Conservation (phyloP, 1,140 invertebrate genomes). For the Chrysomallon squamiferum region DNA sequence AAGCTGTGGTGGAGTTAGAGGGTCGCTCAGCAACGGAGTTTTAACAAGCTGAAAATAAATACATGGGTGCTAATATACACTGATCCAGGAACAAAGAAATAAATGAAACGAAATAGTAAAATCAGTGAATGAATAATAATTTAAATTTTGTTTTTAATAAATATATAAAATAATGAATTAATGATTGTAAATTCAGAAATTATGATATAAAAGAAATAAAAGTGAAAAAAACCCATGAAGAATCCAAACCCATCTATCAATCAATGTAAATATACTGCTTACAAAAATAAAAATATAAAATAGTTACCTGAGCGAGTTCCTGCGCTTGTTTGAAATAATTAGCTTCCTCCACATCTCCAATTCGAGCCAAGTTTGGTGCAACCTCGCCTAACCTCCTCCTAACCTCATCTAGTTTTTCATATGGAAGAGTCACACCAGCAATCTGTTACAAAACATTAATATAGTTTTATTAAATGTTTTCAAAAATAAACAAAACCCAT, state of each 20-base stretch:
- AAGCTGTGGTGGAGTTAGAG: conserved; percentile 80
- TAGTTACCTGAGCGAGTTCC: conserved; percentile 73
- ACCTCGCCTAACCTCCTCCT: conserved; percentile 82
- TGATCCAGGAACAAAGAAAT: not conserved
- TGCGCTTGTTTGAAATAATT: conserved; percentile 82
- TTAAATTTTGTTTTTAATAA: not conserved
- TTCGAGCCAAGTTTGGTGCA: conserved; percentile 85
- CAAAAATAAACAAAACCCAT: not conserved
- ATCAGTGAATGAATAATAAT: not conserved
- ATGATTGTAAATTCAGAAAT: not conserved
- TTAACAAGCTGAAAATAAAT: conserved; percentile 69
- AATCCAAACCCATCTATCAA: no score
- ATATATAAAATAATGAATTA: not conserved
- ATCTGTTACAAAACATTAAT: conserved; percentile 73
- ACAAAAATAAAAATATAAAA: no score
- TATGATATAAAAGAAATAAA: no score
- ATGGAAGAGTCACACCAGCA: conserved; percentile 81
- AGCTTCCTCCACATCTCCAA: conserved; percentile 82
- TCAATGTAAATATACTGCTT: no score
- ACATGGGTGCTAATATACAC: not conserved
- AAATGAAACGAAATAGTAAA: not conserved
- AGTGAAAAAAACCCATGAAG: no score
- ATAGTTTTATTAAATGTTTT: not conserved
- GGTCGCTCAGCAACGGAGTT: conserved; percentile 67
- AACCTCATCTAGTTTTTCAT: conserved; percentile 88